phyloP scores from a whole-genome alignment of 2,888 invertebrate genomes.

The Troides oblongomaculatus region DNA sequence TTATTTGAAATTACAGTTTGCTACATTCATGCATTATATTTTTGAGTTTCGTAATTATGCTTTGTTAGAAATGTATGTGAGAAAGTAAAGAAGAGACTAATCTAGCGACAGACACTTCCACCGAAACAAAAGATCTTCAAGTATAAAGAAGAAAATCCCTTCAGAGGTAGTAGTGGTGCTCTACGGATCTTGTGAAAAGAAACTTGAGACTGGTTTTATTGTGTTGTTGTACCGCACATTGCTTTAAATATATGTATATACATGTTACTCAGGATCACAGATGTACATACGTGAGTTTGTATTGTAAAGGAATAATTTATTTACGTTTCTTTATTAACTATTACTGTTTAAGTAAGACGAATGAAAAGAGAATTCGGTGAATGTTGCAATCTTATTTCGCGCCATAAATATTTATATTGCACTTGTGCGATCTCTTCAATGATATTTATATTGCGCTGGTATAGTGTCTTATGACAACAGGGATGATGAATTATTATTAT shows the following conservation, averaged over 20 bases:
- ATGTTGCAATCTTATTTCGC: too few species aligned
- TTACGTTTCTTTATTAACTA: too few species aligned
- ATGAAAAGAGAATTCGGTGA: too few species aligned
- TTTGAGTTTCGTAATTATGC: neutral
- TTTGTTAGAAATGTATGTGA: neutral
- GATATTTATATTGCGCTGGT: too few species aligned
- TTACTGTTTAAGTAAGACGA: too few species aligned
- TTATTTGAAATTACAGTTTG: neutral
- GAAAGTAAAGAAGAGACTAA: neutral
- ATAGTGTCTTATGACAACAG: too few species aligned
- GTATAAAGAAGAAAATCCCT: constrained; percentile 21
- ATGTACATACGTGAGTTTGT: neutral
- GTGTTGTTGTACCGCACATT: constrained; percentile 5
- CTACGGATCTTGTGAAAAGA: constrained; percentile 9
- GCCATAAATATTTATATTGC: too few species aligned
- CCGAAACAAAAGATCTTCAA: constrained; percentile 12
- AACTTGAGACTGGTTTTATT: constrained; percentile 15
- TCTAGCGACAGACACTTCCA: constrained; percentile 11
- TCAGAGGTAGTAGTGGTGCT: constrained; percentile 15
- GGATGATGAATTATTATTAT: too few species aligned
- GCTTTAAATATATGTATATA: neutral
- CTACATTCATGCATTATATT: neutral
- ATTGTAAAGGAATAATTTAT: neutral
- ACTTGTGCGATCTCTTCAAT: too few species aligned
- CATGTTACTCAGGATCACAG: neutral